Base-by-base conservation (phyloP, 35 echinoderm and acorn worm genomes). In the Amphiura filiformis region DNA sequence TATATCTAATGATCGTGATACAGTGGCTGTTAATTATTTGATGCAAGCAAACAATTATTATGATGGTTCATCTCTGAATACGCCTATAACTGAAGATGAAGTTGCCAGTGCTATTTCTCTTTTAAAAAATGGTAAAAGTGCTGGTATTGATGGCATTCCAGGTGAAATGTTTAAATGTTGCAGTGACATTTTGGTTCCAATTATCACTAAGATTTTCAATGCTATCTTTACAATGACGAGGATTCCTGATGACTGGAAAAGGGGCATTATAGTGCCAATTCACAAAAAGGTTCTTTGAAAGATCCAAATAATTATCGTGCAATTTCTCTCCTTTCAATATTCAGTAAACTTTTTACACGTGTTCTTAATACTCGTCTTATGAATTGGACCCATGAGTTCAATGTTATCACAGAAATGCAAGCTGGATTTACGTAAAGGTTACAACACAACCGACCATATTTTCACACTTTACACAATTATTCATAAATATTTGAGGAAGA, bases 401-500 rank as follows among this genome's bases (percentile, higher is more conserved):
- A 70, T 4, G 26, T 18, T 15, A n/a, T 26, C 28, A 70, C 61
- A 13, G 61, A 70, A 30, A 70, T 70, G 61, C 61, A 52, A 70
- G 61, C 61, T 70, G 61, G 61, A 4, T 70, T 70, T 82, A n/a
- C 36, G 80, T 40, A 82, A 82, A 42, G 80, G 38, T 0, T 82
- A 82, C 40, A 82, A 37, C 39, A 82, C 80, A 14, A 40, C 38
- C 15, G 78, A 80, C n/a, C 78, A 80, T 80, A 5, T 80, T 5
- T 80, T 37, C 35, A 82, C 80, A 40, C 39, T 82, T 23, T n/a
- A 82, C 28, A 83, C 44, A 5, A 18, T 57, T 11, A 23, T 83
- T 56, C 36, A 11, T 12, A 32, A 83, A 17, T 57, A 82, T 83
- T 28, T 83, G 34, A 49, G 81, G 36, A 83, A 83, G 56, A 83